Evolutionary conservation across 2,113 vertebrate genomes (phyloP), one percentile per base, ranked within the genome.

Genomic region (Drymodes brunneopygia): DNA sequence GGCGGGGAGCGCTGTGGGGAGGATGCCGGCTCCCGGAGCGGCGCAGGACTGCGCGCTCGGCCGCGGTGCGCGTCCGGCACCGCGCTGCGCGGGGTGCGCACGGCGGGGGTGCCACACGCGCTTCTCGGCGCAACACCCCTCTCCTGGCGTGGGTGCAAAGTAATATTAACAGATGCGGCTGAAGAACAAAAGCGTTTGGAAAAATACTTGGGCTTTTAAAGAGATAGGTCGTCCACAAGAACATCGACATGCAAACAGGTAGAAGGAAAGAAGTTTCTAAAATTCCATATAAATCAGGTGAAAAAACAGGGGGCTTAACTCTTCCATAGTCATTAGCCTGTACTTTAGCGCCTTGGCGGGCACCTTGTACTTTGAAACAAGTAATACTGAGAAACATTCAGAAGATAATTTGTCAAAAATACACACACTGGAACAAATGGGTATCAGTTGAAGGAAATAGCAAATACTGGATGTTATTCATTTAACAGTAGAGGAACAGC

Each of bases 101-200:
- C 15, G 23, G 38, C 21, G 7, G 29, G 35, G 25, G 1, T 4
- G 33, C 20, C 47, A 29, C 20, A 1, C 2, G 6, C 6, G 6
- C 12, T 14, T 0, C 62, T 18, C n/a, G 2, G 2, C 61, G 5
- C 50, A 54, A 5, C 19, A 8, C 7, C 53, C 29, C 15, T 14
- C 36, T 27, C 1, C 66, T 15, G n/a, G 1, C 3, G 8, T 3
- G 0, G 3, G 11, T 1, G 17, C 8, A 5, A 50, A 50, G 35
- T 1, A 20, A 8, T 31, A 9, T 6, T 11, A 10, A 42, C 40
- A 29, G 6, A 17, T 18, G 35, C 22, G 2, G 36, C 15, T 21
- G 36, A 56, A 47, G 33, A 66, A 35, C 10, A 17, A 29, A 50
- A 61, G 15, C 13, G 1, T n/a, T 47, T 17, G 0, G 1, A 66